Conservation (phyloP, 2,797 vertebrate species). For the Brachyalestes nurse region DNA sequence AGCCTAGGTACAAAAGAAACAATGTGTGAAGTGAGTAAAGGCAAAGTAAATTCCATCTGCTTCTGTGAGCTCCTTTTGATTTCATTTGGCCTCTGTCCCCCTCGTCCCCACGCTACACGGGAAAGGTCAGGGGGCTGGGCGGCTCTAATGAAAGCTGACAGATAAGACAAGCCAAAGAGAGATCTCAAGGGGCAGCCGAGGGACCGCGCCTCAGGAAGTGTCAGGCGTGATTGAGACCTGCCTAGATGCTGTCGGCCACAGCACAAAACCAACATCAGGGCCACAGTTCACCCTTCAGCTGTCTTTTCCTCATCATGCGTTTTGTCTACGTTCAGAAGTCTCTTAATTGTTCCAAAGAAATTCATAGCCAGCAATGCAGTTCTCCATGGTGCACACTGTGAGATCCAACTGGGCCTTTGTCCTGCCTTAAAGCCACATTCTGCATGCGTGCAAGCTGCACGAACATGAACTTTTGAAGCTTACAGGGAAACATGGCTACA, state of each 20-base stretch:
- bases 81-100: conserved; percentile 41
- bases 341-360: not conserved
- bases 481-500: not conserved
- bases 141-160: conserved; percentile 61
- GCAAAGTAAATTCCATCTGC: conserved; percentile 32
- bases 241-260: conserved; percentile 54
- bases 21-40: not conserved
- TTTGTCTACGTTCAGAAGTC: not conserved
- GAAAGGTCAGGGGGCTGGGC: conserved; percentile 50
- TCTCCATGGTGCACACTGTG: conserved; percentile 7
- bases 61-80: conserved; percentile 32
- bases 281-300: conserved; percentile 22
- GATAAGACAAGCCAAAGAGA: conserved; percentile 48
- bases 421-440: not conserved
- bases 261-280: conserved; percentile 59
- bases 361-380: conserved; percentile 1
- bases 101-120: conserved; percentile 32
- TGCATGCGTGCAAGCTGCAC: not conserved
- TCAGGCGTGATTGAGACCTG: conserved; percentile 49
- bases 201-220: conserved; percentile 10
- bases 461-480: not conserved
- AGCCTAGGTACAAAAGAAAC: not conserved
- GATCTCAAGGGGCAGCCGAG: conserved; percentile 48
- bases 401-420: conserved; percentile 1
- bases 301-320: conserved; percentile 7